phyloP scores from a whole-genome alignment of 2,113 vertebrate genomes.

The Piliocolobus tephrosceles region DNA sequence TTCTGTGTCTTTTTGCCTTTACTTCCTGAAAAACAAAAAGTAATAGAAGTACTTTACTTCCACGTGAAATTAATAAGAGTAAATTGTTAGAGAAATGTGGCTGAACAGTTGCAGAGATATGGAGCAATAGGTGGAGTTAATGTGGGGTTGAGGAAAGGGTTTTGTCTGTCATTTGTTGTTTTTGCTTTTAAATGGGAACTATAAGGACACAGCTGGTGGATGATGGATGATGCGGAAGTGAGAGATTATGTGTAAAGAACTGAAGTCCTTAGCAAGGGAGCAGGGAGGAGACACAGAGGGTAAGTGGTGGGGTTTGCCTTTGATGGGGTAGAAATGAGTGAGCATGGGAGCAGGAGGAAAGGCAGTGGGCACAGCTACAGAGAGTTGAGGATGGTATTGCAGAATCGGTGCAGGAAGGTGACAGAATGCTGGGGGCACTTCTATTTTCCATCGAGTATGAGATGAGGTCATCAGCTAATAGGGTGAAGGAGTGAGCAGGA shows the following conservation, averaged over 20 bases:
- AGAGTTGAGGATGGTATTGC: too few relatives aligned
- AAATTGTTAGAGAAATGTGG: neutral
- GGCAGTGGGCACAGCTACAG: too few relatives aligned
- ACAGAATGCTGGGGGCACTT: neutral
- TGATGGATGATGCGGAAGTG: neutral
- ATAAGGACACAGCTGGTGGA: neutral
- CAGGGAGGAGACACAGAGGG: neutral
- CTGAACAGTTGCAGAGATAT: neutral
- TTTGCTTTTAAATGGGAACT: neutral
- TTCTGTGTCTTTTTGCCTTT: neutral
- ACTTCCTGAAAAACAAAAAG: neutral
- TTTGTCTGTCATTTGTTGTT: neutral
- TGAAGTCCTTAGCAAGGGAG: neutral
- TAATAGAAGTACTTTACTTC: neutral
- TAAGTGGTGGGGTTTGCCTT: neutral
- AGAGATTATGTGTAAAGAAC: neutral
- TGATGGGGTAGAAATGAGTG: neutral
- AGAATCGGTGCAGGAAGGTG: neutral
- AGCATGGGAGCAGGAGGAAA: neutral
- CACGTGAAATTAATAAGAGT: neutral
- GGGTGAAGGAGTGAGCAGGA: neutral
- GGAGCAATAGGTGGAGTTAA: neutral
- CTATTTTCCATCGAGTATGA: neutral
- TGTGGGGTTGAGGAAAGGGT: neutral
- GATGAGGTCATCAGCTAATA: neutral